Conservation (phyloP, 2,888 invertebrate genomes). For the Schrankia costaestrigalis region DNA sequence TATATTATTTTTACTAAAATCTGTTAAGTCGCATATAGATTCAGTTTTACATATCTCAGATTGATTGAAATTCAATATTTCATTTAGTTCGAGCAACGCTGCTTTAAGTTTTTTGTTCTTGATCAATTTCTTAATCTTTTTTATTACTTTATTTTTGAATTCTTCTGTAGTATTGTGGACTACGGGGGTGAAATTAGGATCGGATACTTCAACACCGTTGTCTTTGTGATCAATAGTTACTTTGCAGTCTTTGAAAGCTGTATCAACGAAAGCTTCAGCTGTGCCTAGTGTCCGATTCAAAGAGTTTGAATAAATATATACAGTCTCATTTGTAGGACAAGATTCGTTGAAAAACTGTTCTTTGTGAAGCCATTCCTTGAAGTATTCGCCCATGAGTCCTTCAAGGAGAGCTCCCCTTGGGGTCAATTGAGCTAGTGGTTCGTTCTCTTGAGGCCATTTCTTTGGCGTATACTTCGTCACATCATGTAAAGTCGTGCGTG, state of each 20-base stretch:
- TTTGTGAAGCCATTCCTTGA: no score
- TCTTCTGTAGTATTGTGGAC: slow-evolving; percentile 13
- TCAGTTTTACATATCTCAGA: slow-evolving; percentile 19
- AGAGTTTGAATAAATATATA: slow-evolving; percentile 5
- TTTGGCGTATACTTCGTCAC: no score
- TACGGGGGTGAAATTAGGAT: slow-evolving; percentile 11
- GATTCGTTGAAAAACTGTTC: slow-evolving; percentile 9
- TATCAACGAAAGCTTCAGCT: slow-evolving; percentile 3
- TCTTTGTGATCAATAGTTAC: slow-evolving; percentile 2
- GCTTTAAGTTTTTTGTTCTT: slow-evolving; percentile 9
- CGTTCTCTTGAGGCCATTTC: no score
- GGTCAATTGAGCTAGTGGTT: no score
- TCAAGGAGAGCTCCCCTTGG: no score
- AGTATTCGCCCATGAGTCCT: no score
- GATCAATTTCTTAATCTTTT: slow-evolving; percentile 9
- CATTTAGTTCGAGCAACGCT: slow-evolving; percentile 11
- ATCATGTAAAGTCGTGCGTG: no score
- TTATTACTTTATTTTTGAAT: slow-evolving; percentile 8
- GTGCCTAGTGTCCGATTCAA: slow-evolving; percentile 2
- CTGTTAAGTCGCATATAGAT: slow-evolving; percentile 20
- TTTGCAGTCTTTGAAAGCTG: slow-evolving; percentile 4
- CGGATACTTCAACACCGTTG: background rate
- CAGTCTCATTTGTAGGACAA: slow-evolving; percentile 13
- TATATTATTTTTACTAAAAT: slow-evolving; percentile 9
- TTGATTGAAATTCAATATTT: slow-evolving; percentile 15